phyloP scores from a whole-genome alignment of 2,113 vertebrate genomes.

The Onychorhynchus coronatus region DNA sequence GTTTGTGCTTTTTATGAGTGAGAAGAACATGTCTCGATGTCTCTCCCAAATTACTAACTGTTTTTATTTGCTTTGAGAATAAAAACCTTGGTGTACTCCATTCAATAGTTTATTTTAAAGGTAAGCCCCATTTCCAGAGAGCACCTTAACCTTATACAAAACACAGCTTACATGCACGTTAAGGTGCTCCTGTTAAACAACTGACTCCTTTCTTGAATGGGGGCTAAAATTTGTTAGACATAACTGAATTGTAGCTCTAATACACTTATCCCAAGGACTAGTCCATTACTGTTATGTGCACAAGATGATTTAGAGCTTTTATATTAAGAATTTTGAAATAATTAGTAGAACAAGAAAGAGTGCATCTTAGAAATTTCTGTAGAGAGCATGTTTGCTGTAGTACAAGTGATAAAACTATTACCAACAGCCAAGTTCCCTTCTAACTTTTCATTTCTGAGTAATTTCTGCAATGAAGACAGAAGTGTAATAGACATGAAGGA shows the following conservation, averaged over 20 bases:
- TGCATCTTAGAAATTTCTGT: conserved; percentile 9
- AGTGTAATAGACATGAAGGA: conserved; percentile 66
- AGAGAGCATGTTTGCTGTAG: not conserved
- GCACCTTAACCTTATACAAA: not conserved
- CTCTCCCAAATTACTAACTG: not conserved
- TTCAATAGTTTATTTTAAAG: not conserved
- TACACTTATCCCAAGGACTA: not conserved
- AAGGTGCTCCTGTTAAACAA: not conserved
- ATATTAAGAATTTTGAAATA: not conserved
- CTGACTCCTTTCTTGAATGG: not conserved
- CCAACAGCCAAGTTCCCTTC: conserved; percentile 68
- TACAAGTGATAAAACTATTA: conserved; percentile 46
- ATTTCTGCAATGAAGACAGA: conserved; percentile 65
- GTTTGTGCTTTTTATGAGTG: not conserved
- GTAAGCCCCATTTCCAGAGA: not conserved
- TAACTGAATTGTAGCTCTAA: not conserved
- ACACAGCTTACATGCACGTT: not conserved
- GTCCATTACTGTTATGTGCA: not conserved
- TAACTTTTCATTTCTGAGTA: conserved; percentile 68
- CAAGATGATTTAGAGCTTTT: not conserved
- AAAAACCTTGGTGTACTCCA: not conserved
- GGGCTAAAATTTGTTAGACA: not conserved
- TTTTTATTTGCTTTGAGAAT: not conserved
- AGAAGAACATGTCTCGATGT: not conserved
- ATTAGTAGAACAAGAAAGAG: conserved; percentile 7